These are phyloP conservation scores for Lucinisca nassula DNA, from an alignment of 2,888 invertebrate genomes.

Conservation along the genomic window DNA sequence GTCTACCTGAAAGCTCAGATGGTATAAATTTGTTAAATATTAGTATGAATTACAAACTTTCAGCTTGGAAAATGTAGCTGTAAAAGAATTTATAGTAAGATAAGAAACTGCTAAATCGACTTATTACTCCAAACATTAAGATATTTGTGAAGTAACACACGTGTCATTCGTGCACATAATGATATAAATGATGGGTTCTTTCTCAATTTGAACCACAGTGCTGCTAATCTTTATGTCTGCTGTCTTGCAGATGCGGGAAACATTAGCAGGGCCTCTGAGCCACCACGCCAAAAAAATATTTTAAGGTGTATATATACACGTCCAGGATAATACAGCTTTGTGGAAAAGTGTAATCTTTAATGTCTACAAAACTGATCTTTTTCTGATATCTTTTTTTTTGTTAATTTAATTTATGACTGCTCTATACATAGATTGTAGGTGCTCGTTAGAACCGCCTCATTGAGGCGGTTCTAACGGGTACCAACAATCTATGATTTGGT, in stretches of 20 bases:
- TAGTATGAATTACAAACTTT: conserved; percentile 6
- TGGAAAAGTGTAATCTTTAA: too few species aligned
- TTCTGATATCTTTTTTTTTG: too few species aligned
- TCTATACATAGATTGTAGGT: too few species aligned
- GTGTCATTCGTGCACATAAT: not conserved
- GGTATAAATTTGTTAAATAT: conserved; percentile 14
- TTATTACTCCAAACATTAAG: not conserved
- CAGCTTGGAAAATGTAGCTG: not conserved
- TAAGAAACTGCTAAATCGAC: not conserved
- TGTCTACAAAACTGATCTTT: too few species aligned
- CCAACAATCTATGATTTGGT: too few species aligned
- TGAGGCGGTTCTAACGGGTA: too few species aligned
- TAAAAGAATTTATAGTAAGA: not conserved
- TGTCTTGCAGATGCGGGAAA: not conserved
- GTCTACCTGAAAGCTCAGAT: conserved; percentile 2
- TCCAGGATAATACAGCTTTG: too few species aligned
- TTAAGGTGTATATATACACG: too few species aligned
- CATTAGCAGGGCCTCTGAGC: too few species aligned
- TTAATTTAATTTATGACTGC: too few species aligned
- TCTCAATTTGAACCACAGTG: not conserved
- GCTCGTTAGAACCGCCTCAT: too few species aligned
- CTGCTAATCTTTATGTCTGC: not conserved
- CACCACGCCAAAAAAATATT: too few species aligned
- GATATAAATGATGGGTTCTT: not conserved
- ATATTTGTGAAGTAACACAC: not conserved